Evolutionary conservation across 1,140 invertebrate species (phyloP).

Genomic region (Drosophila insularis): DNA sequence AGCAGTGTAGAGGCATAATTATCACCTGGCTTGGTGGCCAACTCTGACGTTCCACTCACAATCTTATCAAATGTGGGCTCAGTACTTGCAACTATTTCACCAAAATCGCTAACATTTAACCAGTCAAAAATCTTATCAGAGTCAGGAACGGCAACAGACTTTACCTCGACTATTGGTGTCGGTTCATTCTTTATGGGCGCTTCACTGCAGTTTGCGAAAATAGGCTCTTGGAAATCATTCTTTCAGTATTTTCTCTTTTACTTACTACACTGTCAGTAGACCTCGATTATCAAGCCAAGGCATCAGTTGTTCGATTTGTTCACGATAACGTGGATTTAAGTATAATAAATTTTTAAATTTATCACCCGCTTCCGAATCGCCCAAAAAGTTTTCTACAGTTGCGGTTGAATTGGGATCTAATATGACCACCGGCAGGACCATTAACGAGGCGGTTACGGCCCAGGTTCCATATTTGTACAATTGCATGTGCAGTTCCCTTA

Average conservation of each 20-base stretch:
- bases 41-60: conserved; percentile 17
- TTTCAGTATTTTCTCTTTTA: not conserved
- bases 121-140: conserved; percentile 23
- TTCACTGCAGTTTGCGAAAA: not conserved
- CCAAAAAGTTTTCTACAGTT: conserved; percentile 66
- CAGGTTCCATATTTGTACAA: conserved; percentile 52
- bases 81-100: conserved; percentile 26
- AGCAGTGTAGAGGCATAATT: conserved; percentile 36
- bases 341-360: conserved; percentile 63
- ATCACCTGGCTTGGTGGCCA: conserved; percentile 49
- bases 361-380: conserved; percentile 11
- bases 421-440: conserved; percentile 60
- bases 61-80: conserved; percentile 51
- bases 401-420: conserved; percentile 57
- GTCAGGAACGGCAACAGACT: not conserved
- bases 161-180: not conserved
- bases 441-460: conserved; percentile 35
- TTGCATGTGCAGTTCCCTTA: conserved; percentile 62
- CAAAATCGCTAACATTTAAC: conserved; percentile 39
- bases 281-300: conserved; percentile 77
- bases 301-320: conserved; percentile 53
- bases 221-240: too few species aligned
- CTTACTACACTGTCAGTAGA: conserved; percentile 57
- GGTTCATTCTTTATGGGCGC: not conserved
- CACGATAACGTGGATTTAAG: conserved; percentile 44